phyloP scores from a whole-genome alignment of 2,797 vertebrate species.

The Rhabdophis nuchalis region DNA sequence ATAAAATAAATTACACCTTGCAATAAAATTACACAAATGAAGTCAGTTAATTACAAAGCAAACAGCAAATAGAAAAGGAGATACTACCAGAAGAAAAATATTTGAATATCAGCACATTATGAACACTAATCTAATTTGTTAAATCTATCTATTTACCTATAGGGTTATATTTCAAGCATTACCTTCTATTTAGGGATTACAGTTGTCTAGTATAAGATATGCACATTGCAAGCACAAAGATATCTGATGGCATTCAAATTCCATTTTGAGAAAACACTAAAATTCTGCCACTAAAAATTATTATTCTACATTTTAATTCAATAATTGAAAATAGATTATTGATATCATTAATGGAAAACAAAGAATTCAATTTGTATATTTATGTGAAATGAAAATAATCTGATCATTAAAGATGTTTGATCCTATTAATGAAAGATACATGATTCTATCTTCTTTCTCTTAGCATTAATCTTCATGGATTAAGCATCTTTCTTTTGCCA shows the following conservation, averaged over 20 bases:
- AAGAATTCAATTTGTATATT: neutral
- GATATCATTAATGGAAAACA: neutral
- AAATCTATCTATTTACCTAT: neutral
- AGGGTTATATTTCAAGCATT: neutral
- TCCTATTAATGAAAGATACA: neutral
- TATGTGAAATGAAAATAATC: neutral
- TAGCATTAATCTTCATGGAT: neutral
- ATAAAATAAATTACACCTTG: slow-evolving; percentile 28
- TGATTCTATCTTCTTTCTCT: neutral
- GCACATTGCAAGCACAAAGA: neutral
- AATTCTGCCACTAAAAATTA: neutral
- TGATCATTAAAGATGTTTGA: neutral
- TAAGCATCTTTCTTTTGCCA: neutral
- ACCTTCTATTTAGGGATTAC: neutral
- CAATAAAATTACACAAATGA: slow-evolving; percentile 42
- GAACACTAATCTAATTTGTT: neutral
- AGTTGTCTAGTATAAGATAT: neutral
- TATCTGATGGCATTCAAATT: neutral
- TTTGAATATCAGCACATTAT: neutral
- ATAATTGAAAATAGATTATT: neutral
- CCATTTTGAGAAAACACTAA: neutral
- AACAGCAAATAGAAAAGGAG: slow-evolving; percentile 47
- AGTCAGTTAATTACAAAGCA: slow-evolving; percentile 42
- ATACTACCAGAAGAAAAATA: slow-evolving; percentile 47
- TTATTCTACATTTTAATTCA: neutral